These are phyloP conservation scores for Eubucco bourcierii DNA, from an alignment of 2,113 vertebrate species.

Conservation along the genomic window DNA sequence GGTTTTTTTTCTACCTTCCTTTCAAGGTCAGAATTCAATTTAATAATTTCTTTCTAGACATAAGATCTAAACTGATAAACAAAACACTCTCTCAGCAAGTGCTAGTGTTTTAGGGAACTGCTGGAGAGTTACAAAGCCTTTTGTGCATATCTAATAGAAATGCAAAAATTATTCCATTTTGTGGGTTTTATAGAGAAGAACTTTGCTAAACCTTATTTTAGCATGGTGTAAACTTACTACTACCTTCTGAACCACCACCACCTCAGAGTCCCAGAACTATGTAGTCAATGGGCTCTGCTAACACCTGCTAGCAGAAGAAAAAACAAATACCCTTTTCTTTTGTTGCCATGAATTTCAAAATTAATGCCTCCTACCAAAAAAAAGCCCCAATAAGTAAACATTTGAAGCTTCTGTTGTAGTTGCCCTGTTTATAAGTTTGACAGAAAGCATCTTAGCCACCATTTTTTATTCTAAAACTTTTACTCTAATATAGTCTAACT, in stretches of 20 bases:
- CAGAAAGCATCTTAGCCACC: neutral
- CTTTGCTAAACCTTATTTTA: neutral
- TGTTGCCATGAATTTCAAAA: neutral
- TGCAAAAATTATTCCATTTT: neutral
- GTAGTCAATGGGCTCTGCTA: neutral
- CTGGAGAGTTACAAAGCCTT: neutral
- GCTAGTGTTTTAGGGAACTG: neutral
- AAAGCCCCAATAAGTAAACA: too few species aligned
- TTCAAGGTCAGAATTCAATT: neutral
- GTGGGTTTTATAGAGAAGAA: neutral
- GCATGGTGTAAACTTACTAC: neutral
- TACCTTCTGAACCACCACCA: neutral
- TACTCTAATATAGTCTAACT: neutral
- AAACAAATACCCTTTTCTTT: neutral
- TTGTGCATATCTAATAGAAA: neutral
- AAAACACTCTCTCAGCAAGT: neutral
- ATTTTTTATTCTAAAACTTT: neutral
- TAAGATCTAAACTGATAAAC: neutral
- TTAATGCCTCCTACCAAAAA: neutral
- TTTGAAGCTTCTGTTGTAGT: neutral
- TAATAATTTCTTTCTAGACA: neutral
- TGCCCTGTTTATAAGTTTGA: neutral
- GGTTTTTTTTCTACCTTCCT: neutral
- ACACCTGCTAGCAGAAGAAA: neutral
- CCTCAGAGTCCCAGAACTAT: neutral